Percentiles rank a stretch among this genome's conserved stretches.
Evolutionary conservation across 2,113 vertebrate species (phyloP).

Genomic region (Pedetes capensis): DNA sequence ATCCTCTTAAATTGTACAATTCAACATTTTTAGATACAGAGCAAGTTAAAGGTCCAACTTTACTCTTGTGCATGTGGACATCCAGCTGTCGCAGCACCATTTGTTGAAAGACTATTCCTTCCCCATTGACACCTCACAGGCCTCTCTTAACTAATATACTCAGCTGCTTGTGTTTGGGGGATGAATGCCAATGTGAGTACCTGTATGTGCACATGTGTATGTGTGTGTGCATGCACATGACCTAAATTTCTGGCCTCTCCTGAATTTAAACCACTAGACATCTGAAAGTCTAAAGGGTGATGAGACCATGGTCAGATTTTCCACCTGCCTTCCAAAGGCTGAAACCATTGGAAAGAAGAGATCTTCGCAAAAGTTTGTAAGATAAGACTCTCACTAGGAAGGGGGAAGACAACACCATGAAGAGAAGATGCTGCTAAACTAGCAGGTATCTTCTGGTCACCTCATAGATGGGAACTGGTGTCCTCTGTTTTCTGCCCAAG

Average conservation of each 20-base stretch:
- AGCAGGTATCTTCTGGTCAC: not conserved
- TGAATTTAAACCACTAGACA: not conserved
- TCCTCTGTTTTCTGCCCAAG: not conserved
- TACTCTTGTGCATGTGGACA: not conserved
- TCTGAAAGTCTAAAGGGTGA: conserved; percentile 11
- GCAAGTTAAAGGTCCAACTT: not conserved
- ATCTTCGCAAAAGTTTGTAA: not conserved
- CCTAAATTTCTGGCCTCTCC: not conserved
- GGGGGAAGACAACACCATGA: not conserved
- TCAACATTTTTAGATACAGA: not conserved
- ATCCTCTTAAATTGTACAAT: not conserved
- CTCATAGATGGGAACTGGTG: not conserved
- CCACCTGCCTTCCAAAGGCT: not conserved
- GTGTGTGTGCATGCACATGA: not conserved
- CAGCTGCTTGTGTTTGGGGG: not conserved
- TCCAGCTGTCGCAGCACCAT: not conserved
- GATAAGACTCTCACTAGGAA: not conserved
- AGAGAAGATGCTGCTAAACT: not conserved
- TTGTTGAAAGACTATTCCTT: not conserved
- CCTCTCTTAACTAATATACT: not conserved
- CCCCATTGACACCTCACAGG: not conserved
- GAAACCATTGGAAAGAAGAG: not conserved
- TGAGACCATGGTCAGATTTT: not conserved
- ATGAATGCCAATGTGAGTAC: not conserved
- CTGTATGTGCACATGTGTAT: not conserved